These are phyloP conservation scores for Nomada ruficornis DNA, from an alignment of 2,888 invertebrate genomes.

Conservation along the genomic window DNA sequence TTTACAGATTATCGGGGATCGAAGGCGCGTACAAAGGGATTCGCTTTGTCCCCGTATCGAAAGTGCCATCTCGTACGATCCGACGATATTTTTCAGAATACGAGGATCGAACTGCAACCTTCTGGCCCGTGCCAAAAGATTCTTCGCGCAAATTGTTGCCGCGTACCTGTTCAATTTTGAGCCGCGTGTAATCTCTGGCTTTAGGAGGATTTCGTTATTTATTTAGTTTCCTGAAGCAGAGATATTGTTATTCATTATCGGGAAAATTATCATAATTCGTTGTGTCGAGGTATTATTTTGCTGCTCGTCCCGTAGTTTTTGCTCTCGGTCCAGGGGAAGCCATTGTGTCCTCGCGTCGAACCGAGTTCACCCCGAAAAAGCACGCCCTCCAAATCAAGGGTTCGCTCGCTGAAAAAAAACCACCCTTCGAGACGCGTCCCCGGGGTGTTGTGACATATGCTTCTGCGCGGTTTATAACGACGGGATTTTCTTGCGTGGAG, in stretches of 20 bases:
- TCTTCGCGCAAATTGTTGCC: too few species aligned
- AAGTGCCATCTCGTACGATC: conserved; percentile 22
- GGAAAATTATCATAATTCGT: not conserved
- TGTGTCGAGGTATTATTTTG: not conserved
- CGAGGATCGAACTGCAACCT: conserved; percentile 4
- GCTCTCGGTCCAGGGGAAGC: conserved; percentile 12
- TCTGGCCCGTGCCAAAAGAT: not conserved
- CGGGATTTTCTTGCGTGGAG: conserved; percentile 49
- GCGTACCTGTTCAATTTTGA: too few species aligned
- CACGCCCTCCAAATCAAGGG: conserved; percentile 72
- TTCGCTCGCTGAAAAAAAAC: conserved; percentile 65
- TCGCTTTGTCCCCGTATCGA: conserved; percentile 33
- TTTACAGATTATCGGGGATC: conserved; percentile 46
- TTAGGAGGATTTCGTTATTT: too few species aligned
- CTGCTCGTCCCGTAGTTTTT: conserved; percentile 13
- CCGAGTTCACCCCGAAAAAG: conserved; percentile 64
- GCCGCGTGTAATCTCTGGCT: too few species aligned
- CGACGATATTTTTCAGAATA: not conserved
- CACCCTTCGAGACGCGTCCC: conserved; percentile 66
- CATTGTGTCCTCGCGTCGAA: conserved; percentile 68
- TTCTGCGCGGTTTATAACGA: conserved; percentile 51
- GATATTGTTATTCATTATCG: not conserved
- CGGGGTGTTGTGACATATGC: conserved; percentile 67
- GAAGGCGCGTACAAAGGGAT: conserved; percentile 31
- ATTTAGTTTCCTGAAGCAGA: too few species aligned